phyloP scores from a whole-genome alignment of 1,140 invertebrate species.

The Leguminivora glycinivorella region DNA sequence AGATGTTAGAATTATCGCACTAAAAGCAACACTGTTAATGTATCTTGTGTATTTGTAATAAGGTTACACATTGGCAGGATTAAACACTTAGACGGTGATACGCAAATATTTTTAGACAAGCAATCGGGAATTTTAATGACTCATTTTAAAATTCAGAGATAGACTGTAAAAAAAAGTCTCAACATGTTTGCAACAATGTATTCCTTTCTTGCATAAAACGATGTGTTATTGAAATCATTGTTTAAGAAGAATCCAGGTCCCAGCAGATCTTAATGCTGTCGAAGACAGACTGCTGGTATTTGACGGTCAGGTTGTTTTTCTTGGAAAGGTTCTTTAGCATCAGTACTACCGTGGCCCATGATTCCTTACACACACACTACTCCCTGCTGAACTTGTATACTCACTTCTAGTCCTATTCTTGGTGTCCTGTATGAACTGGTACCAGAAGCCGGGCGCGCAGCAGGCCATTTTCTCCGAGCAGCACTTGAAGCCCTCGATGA shows the following conservation, averaged over 20 bases:
- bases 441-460: conserved; percentile 88
- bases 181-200: background rate
- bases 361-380: too few species aligned
- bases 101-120: conserved; percentile 1
- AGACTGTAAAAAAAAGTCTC: background rate
- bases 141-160: background rate
- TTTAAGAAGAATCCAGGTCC: background rate
- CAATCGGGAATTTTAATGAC: background rate
- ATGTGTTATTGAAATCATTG: background rate
- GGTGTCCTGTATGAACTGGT: conserved; percentile 91
- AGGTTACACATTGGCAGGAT: too few species aligned
- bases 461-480: conserved; percentile 86
- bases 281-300: too few species aligned
- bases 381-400: conserved; percentile 50
- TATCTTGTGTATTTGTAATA: too few species aligned
- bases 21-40: too few species aligned
- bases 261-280: too few species aligned
- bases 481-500: conserved; percentile 86
- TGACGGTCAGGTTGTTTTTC: too few species aligned
- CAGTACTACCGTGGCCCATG: too few species aligned
- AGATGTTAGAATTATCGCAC: background rate
- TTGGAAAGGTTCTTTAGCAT: too few species aligned
- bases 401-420: conserved; percentile 93
- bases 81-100: background rate
- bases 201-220: background rate